Conservation (phyloP, 2,888 invertebrate species). For the Lycaena phlaeas region DNA sequence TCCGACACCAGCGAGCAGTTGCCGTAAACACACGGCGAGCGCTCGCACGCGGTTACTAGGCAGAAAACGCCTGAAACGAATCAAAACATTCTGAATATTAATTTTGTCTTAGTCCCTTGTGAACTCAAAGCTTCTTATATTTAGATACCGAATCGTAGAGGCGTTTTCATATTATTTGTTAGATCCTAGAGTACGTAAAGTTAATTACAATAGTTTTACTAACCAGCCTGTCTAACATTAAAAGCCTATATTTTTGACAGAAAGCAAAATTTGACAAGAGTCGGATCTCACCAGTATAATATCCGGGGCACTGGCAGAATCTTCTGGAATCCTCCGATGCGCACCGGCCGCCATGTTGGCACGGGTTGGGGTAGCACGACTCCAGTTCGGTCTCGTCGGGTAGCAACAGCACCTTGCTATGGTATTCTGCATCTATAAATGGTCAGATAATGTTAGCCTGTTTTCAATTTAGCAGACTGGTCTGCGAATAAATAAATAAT, state of each 20-base stretch:
- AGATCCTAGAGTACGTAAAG: too few species aligned
- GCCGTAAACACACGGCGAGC: constrained; percentile 79
- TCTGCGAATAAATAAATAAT: too few species aligned
- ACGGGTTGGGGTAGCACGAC: constrained; percentile 82
- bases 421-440: constrained; percentile 74
- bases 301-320: constrained; percentile 79
- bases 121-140: too few species aligned
- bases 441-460: too few species aligned
- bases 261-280: too few species aligned
- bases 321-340: constrained; percentile 69
- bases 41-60: constrained; percentile 81
- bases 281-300: constrained; percentile 76
- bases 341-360: constrained; percentile 80
- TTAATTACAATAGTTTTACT: too few species aligned
- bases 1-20: constrained; percentile 70
- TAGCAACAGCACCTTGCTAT: constrained; percentile 74
- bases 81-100: too few species aligned
- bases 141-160: constrained; percentile 12
- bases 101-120: too few species aligned
- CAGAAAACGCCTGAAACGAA: constrained; percentile 82
- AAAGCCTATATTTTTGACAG: too few species aligned
- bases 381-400: constrained; percentile 74
- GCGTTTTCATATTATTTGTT: background rate
- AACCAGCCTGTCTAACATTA: too few species aligned
- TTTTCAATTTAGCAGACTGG: too few species aligned